phyloP scores from a whole-genome alignment of 2,113 vertebrate genomes.

The Dolichotis patagonum region DNA sequence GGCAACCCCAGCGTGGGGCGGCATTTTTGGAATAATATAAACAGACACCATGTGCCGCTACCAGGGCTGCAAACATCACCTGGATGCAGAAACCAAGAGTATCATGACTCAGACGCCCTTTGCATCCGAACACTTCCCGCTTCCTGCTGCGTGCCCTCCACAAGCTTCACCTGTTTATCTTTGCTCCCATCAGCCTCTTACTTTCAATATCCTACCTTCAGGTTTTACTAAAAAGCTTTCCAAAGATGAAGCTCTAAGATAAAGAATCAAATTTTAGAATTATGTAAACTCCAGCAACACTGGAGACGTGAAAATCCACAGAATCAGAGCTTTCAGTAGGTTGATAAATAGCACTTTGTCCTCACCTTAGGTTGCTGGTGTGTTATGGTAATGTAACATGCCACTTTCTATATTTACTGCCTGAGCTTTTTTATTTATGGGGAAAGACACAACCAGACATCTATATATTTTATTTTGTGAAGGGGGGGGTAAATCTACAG shows the following conservation, averaged over 20 bases:
- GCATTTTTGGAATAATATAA: slow-evolving; percentile 69
- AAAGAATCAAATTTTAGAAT: slow-evolving; percentile 71
- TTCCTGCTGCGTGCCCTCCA: slow-evolving; percentile 18
- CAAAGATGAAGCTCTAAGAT: slow-evolving; percentile 73
- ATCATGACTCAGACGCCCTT: slow-evolving; percentile 33
- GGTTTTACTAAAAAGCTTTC: slow-evolving; percentile 79
- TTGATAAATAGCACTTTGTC: slow-evolving; percentile 75
- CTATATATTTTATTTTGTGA: slow-evolving; percentile 65
- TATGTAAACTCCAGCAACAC: slow-evolving; percentile 53
- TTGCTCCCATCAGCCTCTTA: slow-evolving; percentile 43
- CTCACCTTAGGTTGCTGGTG: slow-evolving; percentile 70
- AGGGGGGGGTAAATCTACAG: slow-evolving; percentile 59
- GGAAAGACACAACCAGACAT: slow-evolving; percentile 64
- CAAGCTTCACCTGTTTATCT: slow-evolving; percentile 56
- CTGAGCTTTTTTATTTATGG: slow-evolving; percentile 80
- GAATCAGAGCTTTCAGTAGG: slow-evolving; percentile 55
- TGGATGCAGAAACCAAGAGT: slow-evolving; percentile 14
- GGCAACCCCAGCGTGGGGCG: slow-evolving; percentile 24
- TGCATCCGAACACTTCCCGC: neutral
- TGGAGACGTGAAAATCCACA: slow-evolving; percentile 74
- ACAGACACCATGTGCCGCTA: slow-evolving; percentile 27
- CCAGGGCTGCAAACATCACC: slow-evolving; percentile 50
- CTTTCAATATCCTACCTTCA: slow-evolving; percentile 59
- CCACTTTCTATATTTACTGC: slow-evolving; percentile 81
- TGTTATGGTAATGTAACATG: slow-evolving; percentile 67